These are phyloP conservation scores for Leucophenga montana DNA, from an alignment of 2,888 invertebrate genomes.

Conservation along the genomic window DNA sequence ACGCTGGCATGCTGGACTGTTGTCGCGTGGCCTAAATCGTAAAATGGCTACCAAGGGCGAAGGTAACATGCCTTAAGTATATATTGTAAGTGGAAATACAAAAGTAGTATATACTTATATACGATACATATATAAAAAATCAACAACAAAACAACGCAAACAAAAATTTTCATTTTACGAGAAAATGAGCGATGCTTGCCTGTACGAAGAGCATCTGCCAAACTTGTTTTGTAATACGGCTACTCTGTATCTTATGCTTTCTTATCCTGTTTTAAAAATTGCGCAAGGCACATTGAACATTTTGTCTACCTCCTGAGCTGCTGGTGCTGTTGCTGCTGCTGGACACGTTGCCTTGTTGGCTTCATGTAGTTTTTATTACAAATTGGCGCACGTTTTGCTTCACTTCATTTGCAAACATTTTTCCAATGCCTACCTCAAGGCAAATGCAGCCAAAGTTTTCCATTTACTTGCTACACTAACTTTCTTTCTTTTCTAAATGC, in stretches of 20 bases:
- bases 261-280: no score
- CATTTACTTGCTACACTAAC: neutral
- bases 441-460: neutral
- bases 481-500: no score
- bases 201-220: neutral
- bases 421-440: neutral
- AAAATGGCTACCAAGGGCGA: slow-evolving; percentile 30
- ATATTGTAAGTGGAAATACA: neutral
- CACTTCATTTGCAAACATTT: neutral
- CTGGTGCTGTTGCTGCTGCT: neutral
- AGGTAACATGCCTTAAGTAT: slow-evolving; percentile 12
- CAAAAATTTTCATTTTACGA: slow-evolving; percentile 62
- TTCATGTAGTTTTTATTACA: slow-evolving; percentile 5
- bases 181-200: slow-evolving; percentile 29
- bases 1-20: slow-evolving; percentile 27
- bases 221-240: neutral
- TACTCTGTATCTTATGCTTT: neutral
- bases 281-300: no score
- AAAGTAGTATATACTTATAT: slow-evolving; percentile 6
- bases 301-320: neutral
- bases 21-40: slow-evolving; percentile 41
- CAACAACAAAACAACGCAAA: slow-evolving; percentile 55
- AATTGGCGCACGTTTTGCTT: slow-evolving; percentile 12
- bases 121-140: slow-evolving; percentile 19
- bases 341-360: neutral